Base-by-base conservation (phyloP, 2,888 invertebrate genomes). In the Stenurella melanura region DNA sequence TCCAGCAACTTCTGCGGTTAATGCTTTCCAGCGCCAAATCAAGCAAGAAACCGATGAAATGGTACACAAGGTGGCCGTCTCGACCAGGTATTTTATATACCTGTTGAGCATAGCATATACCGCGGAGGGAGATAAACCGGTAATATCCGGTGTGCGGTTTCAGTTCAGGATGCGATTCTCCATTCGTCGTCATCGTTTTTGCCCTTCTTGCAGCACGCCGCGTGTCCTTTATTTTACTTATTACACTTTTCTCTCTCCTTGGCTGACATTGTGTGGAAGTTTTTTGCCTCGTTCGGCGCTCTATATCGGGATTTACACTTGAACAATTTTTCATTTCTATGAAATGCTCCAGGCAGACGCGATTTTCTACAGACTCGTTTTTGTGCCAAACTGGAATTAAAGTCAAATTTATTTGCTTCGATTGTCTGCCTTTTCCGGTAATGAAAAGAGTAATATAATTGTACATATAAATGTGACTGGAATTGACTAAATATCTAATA, bases 51-150 rank as follows among this genome's bases (percentile, higher is more conserved):
- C 18, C 19, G 68, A 50, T 42, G 68, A 60, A 70, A 21, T 34
- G 42, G 38, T n/a, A n/a, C 21, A 60, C 38, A 60, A 42, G 60
- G 57, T 60, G 58, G 70, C 26, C 60, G 58, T 50, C 21, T 70
- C 30, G 60, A 18, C 64, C 76, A 73, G 76, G 76, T 76, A 76
- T 76, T 73, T 73, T 76, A 69, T 69, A 63, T 70, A 76, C 76
- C 76, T 76, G 76, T 76, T 73, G 76, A 76, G 66, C 34, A 21
- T 54, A 21, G 34, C 19, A 60, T 57, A 21, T 58, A 69, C 69
- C 58, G 57, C 60, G 21, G 21, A 70, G 15, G 58, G 60, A 60
- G 70, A 60, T 70, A 70, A 70, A 70, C 42, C 60, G 56, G 42
- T 60, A 58, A 70, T 60, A 60, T 70, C 70, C 70, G 70, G 70